A percentile compares a stretch with the other conserved stretches of the same genome.
Evolutionary conservation across 2,797 vertebrate species (phyloP).

Genomic region (Pangasius larnaudii): DNA sequence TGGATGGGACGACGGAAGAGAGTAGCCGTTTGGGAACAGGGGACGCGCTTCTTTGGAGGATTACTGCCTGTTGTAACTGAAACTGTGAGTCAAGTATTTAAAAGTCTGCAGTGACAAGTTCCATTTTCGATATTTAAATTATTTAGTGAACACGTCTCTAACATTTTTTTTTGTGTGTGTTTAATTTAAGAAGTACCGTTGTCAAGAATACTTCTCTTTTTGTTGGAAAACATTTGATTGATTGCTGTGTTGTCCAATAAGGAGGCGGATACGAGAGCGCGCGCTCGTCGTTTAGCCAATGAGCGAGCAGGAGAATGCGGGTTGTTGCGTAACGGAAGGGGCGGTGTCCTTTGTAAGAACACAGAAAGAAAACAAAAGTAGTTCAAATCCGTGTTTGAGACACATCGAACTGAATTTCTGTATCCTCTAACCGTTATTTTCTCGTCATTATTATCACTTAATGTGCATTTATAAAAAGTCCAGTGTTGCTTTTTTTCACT

Average conservation of each 20-base stretch:
- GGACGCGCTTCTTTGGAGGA: constrained; percentile 28
- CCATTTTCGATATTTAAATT: background rate
- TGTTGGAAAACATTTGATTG: constrained; percentile 52
- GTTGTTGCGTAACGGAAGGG: constrained; percentile 35
- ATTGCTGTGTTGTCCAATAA: constrained; percentile 20
- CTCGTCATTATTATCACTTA: background rate
- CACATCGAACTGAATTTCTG: background rate
- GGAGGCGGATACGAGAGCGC: background rate
- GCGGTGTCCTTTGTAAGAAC: background rate
- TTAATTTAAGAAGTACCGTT: background rate
- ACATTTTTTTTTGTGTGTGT: too few relatives aligned
- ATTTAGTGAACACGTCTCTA: background rate
- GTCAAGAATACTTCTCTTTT: constrained; percentile 30
- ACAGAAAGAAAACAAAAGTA: constrained; percentile 26
- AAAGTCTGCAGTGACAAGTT: constrained; percentile 7
- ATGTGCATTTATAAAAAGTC: background rate
- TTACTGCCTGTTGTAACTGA: constrained; percentile 15
- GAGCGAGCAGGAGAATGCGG: constrained; percentile 19
- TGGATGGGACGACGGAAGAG: constrained; percentile 16
- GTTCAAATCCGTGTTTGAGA: background rate
- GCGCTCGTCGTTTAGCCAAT: constrained; percentile 45
- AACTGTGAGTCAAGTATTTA: background rate
- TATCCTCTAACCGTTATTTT: background rate
- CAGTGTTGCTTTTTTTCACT: background rate
- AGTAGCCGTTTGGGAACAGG: constrained; percentile 26